Evolutionary conservation across 2,113 vertebrate genomes (phyloP).

Genomic region (Colaptes auratus): DNA sequence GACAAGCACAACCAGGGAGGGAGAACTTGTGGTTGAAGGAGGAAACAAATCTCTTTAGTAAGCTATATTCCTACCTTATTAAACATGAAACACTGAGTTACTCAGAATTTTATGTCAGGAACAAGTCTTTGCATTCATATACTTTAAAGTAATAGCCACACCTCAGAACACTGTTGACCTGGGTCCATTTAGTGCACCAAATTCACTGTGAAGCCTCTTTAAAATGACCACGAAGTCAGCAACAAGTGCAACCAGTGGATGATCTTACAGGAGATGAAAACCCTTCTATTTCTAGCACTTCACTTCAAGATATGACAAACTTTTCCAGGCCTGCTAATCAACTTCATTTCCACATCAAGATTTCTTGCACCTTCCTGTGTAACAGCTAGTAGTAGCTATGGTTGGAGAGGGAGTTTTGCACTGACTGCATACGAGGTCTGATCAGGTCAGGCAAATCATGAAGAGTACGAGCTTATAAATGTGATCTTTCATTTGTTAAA

Average conservation of each 20-base stretch:
- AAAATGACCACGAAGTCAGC: neutral
- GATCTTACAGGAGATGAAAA: neutral
- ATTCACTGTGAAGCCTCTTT: neutral
- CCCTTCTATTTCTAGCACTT: neutral
- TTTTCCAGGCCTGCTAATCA: neutral
- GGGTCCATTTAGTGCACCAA: neutral
- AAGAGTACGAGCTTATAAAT: neutral
- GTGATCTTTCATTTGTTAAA: neutral
- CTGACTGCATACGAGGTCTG: neutral
- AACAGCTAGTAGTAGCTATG: neutral
- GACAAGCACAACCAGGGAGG: neutral
- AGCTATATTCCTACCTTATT: neutral
- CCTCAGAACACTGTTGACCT: neutral
- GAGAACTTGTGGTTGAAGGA: neutral
- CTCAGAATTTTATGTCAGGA: neutral
- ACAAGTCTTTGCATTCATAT: neutral
- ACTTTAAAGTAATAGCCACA: neutral
- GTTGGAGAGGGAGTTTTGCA: neutral
- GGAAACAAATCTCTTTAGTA: conserved; percentile 2
- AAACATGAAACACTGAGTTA: neutral
- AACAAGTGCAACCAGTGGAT: neutral
- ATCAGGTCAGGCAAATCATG: neutral
- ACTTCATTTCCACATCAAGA: neutral
- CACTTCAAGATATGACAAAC: neutral
- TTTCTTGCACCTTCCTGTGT: neutral